A percentile compares a stretch with the other conserved stretches of the same genome.
These are phyloP conservation scores for Cyaniris semiargus DNA, from an alignment of 2,888 invertebrate species.

Conservation along the genomic window DNA sequence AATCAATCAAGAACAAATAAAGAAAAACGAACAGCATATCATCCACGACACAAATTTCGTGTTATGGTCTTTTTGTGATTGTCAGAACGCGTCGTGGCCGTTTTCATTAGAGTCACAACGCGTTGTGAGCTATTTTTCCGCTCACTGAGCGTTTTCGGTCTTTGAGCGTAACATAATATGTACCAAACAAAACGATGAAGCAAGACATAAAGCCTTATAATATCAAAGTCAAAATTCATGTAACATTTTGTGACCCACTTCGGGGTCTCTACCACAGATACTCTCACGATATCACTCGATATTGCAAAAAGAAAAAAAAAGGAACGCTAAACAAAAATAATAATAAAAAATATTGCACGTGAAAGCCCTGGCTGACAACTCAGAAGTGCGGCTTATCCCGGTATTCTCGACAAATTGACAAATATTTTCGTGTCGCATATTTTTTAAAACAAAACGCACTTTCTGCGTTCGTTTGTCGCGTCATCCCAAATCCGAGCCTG, in stretches of 20 bases:
- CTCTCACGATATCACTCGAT: neutral
- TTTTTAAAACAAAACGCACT: slow-evolving; percentile 13
- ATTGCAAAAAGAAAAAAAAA: neutral
- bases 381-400: slow-evolving; percentile 23
- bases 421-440: slow-evolving; percentile 11
- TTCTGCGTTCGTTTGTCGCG: slow-evolving; percentile 7
- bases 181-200: too few species aligned
- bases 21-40: too few species aligned
- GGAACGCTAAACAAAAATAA: neutral
- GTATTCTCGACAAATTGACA: slow-evolving; percentile 24
- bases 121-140: too few species aligned
- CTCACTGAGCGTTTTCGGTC: too few species aligned
- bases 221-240: neutral
- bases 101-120: too few species aligned
- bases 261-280: neutral
- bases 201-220: neutral
- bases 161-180: too few species aligned
- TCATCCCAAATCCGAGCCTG: neutral
- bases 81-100: too few species aligned
- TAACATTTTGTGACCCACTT: too few species aligned
- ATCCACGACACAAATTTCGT: too few species aligned
- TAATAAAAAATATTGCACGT: slow-evolving; percentile 18
- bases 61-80: too few species aligned
- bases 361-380: slow-evolving; percentile 20
- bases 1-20: too few species aligned